Evolutionary conservation across 2,797 vertebrate species (phyloP).

Genomic region (Diplodus puntazzo): DNA sequence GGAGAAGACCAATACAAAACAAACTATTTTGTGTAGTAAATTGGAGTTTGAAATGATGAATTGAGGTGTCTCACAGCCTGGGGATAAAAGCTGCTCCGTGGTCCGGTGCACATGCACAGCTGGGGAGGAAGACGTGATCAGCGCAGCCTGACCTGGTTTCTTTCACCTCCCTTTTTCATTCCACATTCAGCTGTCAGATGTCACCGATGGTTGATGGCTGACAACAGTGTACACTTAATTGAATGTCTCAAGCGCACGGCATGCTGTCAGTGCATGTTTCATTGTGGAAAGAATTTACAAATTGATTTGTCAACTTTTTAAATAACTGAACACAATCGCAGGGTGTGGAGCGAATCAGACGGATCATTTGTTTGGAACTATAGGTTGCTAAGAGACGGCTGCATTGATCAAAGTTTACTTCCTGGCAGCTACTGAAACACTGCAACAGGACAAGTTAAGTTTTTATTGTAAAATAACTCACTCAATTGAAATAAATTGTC

Average conservation of each 20-base stretch:
- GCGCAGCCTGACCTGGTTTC: not conserved
- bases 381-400: constrained; percentile 15
- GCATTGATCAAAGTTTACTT: not conserved
- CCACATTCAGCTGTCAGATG: not conserved
- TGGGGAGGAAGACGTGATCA: not conserved
- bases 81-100: too few species aligned
- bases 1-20: too few species aligned
- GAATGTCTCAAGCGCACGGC: not conserved
- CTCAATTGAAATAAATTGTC: not conserved
- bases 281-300: constrained; percentile 2
- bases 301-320: not conserved
- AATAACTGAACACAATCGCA: not conserved
- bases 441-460: too few species aligned
- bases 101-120: too few species aligned
- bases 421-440: not conserved
- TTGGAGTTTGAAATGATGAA: too few species aligned
- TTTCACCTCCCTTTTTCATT: not conserved
- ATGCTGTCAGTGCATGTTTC: not conserved
- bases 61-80: too few species aligned
- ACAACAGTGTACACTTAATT: not conserved
- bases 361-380: not conserved
- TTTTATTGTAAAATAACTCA: not conserved
- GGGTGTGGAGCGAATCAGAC: constrained; percentile 11
- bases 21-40: too few species aligned
- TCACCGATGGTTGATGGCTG: not conserved